Evolutionary conservation across 2,113 vertebrate genomes (phyloP), one percentile per base, ranked within the genome.

Genomic region (Pedionomus torquatus): DNA sequence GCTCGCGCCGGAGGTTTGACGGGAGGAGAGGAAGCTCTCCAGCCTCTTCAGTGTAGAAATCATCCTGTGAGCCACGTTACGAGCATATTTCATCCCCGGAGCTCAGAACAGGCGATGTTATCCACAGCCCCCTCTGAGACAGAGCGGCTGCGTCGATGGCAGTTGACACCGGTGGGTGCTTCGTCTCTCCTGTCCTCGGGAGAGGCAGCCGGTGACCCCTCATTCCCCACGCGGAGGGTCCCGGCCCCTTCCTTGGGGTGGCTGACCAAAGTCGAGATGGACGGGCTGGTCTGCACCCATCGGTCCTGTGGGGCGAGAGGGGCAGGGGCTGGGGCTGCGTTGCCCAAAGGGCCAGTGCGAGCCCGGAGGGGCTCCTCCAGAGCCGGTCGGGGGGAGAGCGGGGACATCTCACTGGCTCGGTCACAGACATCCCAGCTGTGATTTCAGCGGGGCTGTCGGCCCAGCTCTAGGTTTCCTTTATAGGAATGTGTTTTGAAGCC

Each of bases 291-390:
- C 37, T 7, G 1, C 7, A 1, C 11, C 2, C 10, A 7, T 3
- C 13, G 1, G 9, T 11, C 15, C 33, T 1, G 0, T 0, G 25
- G 52, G 51, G 5, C 1, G 17, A 10, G 21, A 9, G 37, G 1
- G 43, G 17, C 33, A 15, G 51, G 9, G 2, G 8, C 17, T 1
- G 7, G 19, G 8, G 4, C 65, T 0, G 49, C 2, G 1, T 6
- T 4, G 13, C 24, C 31, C 60, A 8, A 5, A n/a, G 1, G 7
- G 1, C 18, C 0, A n/a, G 24, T 0, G 11, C 6, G 2, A 54
- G 2, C 17, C 19, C 1, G 1, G 52, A 0, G 41, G 35, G 1
- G 37, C 68, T 28, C 37, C 28, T 5, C 12, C 0, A 1, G 26
- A 3, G 23, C 17, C 13, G 4, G 2, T 1, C 83, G 39, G 4